Percentiles rank a stretch among this genome's conserved stretches.
phyloP scores from a whole-genome alignment of 2,113 vertebrate species.

The Maccullochella peelii region DNA sequence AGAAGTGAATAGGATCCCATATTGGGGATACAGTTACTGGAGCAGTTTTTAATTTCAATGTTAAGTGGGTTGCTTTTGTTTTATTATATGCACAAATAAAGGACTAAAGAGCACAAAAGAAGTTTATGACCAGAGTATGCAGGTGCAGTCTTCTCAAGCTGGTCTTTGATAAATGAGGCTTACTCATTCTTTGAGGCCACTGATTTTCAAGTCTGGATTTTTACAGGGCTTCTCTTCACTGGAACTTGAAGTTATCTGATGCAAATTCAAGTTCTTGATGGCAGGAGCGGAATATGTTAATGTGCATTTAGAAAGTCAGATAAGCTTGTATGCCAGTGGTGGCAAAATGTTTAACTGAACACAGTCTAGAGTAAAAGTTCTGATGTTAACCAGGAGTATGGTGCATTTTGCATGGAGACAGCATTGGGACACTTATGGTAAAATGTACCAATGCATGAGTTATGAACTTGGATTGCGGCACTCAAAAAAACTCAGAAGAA shows the following conservation, averaged over 20 bases:
- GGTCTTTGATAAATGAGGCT: constrained; percentile 3
- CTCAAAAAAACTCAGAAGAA: not conserved
- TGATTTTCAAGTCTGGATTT: not conserved
- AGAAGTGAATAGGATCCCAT: not conserved
- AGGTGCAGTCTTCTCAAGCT: not conserved
- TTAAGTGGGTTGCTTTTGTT: too few species aligned
- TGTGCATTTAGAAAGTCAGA: not conserved
- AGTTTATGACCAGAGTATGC: not conserved
- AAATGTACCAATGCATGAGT: not conserved
- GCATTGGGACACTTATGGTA: not conserved
- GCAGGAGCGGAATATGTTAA: not conserved
- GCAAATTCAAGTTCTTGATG: not conserved
- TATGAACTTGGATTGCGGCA: not conserved
- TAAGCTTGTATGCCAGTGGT: not conserved
- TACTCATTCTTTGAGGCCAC: constrained; percentile 15
- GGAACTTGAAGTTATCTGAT: not conserved
- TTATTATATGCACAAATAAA: too few species aligned
- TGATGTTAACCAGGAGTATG: not conserved
- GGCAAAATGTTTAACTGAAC: not conserved
- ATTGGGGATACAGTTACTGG: not conserved
- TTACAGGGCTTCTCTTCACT: not conserved
- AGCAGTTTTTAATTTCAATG: too few species aligned
- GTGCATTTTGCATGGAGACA: not conserved
- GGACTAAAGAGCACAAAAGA: not conserved
- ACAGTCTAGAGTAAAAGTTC: not conserved